Base-by-base conservation (phyloP, 1,140 invertebrate species). In the Sitobion miscanthi region DNA sequence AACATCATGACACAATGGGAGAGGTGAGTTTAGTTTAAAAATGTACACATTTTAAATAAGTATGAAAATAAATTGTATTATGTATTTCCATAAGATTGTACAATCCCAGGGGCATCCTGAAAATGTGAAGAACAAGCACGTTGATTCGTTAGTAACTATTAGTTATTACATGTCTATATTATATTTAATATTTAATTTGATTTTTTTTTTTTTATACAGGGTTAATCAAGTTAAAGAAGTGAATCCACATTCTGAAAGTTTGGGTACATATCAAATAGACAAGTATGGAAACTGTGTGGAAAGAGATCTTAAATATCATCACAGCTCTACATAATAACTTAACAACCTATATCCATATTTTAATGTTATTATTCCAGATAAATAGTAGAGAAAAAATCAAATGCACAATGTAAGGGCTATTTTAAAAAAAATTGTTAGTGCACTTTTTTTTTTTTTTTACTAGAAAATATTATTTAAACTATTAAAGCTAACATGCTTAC, bases 1-100 rank as follows among this genome's bases (percentile, higher is more conserved):
- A 91, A 49, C 90, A 91, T 91, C 90, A 91, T 49, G 90, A 91
- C n/a, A 82, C 90, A 30, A 91, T 91, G 90, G 90, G 90, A 30
- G 90, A 91, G 49, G 90, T 91, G 0, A 91, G 47, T 91, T 47
- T n/a, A 17, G 21, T 23, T 35, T 14, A 23, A 62, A 7, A 87
- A 87, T 49, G 20, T 87, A 62, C 21, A 62, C 9, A 62, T 30
- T 62, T 62, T 4, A 69, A n/a, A 69, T 69, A n/a, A 14, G 14
- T n/a, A n/a, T 69, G 30, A 69, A 69, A n/a, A 69, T 69, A n/a
- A n/a, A n/a, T 25, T 57, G 62, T 49, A 38, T 49, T 49, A 30
- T 35, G 35, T 35, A 35, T 85, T 85, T 8, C 23, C 20, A 42
- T 14, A 85, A 92, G 91, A 92, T 92, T 38, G 35, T 92, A 2